Evolutionary conservation across 2,797 vertebrate species (phyloP).

Genomic region (Rhynchonycteris naso): DNA sequence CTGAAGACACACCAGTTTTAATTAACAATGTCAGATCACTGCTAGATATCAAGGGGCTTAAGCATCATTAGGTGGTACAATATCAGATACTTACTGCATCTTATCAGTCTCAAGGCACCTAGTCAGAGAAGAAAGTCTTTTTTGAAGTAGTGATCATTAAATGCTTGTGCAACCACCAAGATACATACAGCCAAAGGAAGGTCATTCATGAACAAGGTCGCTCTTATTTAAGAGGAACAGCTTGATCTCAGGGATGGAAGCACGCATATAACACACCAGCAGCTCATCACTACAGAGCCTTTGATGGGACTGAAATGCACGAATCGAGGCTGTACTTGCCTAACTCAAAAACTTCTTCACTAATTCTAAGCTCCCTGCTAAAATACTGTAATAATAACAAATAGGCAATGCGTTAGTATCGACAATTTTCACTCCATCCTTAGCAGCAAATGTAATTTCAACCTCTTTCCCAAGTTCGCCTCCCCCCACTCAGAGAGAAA

Average conservation of each 20-base stretch:
- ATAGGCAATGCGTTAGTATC: background rate
- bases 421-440: background rate
- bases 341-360: conserved; percentile 28
- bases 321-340: conserved; percentile 51
- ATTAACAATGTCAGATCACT: background rate
- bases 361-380: background rate
- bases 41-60: background rate
- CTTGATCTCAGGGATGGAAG: background rate
- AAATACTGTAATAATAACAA: background rate
- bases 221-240: conserved; percentile 25
- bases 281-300: conserved; percentile 15
- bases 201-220: background rate
- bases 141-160: background rate
- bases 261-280: background rate
- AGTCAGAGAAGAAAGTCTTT: background rate
- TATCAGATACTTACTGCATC: background rate
- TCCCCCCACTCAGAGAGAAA: background rate
- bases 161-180: background rate
- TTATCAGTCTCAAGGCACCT: background rate
- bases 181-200: background rate
- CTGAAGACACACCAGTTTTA: background rate
- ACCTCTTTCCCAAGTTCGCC: background rate
- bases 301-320: background rate
- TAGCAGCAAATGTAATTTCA: background rate
- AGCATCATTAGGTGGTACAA: background rate